Evolutionary conservation across 2,113 vertebrate species (phyloP), one percentile per base, ranked within the genome.

Genomic region (Polypterus bichir): DNA sequence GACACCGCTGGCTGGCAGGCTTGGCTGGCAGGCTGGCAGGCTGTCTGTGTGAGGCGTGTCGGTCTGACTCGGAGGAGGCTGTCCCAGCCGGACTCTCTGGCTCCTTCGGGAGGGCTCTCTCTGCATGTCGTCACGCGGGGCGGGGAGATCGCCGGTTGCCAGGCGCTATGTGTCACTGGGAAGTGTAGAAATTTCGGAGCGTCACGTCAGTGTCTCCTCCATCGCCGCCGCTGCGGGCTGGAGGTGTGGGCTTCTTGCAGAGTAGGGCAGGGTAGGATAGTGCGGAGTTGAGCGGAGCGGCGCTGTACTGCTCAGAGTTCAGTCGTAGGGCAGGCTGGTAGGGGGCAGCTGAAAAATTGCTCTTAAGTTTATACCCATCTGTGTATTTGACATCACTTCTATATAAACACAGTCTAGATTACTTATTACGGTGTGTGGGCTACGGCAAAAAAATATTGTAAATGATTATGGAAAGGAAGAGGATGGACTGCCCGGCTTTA

Each of bases 401-500:
- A 27, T 27, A 27, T 27, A 27, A 27, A 27, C 27, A 27, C 27
- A 27, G 27, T 27, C 27, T 27, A 27, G 27, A 27, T 27, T 27
- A 27, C 27, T 27, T 27, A 27, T 27, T 27, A 27, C 27, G 27
- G 27, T 27, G 27, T 27, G 27, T 27, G 27, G 2, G 27, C 27
- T 27, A 27, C 27, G 27, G 27, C 27, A 27, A 27, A 27, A 27
- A 60, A 64, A 64, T 65, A 63, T 61, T 46, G 7, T 71, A 66
- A 66, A 69, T 75, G 75, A 73, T 75, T 66, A 83, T 87, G 81
- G 88, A 88, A 79, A 87, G 79, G 78, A 83, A 83, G 71, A 84
- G 77, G 79, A 82, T 84, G 74, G 87, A 88, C 56, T 91, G 88
- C 70, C 87, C 89, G 65, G 86, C 83, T 67, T 72, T 90, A 65